phyloP scores from a whole-genome alignment of 53 echinoderm and acorn worm species.

The Arbacia lixula region DNA sequence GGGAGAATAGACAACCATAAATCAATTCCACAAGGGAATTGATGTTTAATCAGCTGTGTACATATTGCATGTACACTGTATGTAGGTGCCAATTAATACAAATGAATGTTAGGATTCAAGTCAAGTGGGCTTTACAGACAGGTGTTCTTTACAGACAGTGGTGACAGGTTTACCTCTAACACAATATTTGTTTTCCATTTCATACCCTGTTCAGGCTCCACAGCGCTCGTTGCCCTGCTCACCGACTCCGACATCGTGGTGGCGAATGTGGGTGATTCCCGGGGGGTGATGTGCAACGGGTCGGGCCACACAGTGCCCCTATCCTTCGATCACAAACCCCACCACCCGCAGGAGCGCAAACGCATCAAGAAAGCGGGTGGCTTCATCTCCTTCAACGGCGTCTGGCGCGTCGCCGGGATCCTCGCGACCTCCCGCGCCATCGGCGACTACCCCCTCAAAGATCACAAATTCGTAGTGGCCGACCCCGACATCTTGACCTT shows the following conservation, averaged over 20 bases:
- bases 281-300: constrained; percentile 91
- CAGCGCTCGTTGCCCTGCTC: constrained; percentile 83
- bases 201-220: constrained; percentile 83
- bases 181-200: no score
- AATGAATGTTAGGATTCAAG: no score
- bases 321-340: constrained; percentile 96
- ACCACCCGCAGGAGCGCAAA: constrained; percentile 82
- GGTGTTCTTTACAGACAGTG: no score
- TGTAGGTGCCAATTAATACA: no score
- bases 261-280: constrained; percentile 96
- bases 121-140: no score
- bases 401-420: constrained; percentile 95
- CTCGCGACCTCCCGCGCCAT: constrained; percentile 97
- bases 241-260: constrained; percentile 78
- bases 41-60: no score
- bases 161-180: no score
- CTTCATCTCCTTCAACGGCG: constrained; percentile 94
- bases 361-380: constrained; percentile 96
- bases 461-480: constrained; percentile 83
- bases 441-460: constrained; percentile 93
- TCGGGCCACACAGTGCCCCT: constrained; percentile 84
- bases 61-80: no score
- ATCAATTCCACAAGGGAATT: no score
- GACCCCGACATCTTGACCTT: constrained; percentile 91
- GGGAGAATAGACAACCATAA: no score